Evolutionary conservation across 2,797 vertebrate genomes (phyloP), one percentile per base, ranked within the genome.

Genomic region (Sebastes nivosus): DNA sequence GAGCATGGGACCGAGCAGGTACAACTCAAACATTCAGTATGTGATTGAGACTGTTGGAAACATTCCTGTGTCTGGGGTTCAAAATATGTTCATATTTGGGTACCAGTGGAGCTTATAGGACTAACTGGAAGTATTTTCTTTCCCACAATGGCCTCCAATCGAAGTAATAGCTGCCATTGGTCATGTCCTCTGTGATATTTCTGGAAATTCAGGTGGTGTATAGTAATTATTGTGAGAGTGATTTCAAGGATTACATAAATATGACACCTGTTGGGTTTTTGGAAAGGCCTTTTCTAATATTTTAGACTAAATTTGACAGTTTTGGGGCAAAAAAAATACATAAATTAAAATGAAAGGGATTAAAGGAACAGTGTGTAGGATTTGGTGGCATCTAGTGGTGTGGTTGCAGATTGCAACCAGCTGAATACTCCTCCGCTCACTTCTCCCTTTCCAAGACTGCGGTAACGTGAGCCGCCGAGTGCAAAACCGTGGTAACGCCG

Each of bases 1-100:
- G 42, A 72, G n/a, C 73, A 78, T 38, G 59, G 52, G 80, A 68
- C 66, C 16, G 13, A 61, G 59, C 87, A 91, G 87, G 86, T 91
- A 82, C 67, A 66, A 42, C 24, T 57, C 16, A 46, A 29, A 59
- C 67, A 54, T 54, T 72, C 13, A 59, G 50, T 67, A 24, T 79
- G 34, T 68, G 30, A 59, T 24, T 14, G 25, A 42, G n/a, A 55
- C 9, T 7, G 22, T 67, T 29, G 30, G 52, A 52, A 30, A 68
- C 4, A 54, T 57, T 30, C 50, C 36, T 24, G 29, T 70, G 75
- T 46, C 38, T 25, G 10, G 27, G 27, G 46, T 71, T 79, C 24
- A 57, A 20, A 73, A 58, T 20, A 50, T 46, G 50, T 70, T 57
- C 59, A 46, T 27, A 64, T 55, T 65, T 46, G 18, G 4, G n/a